Conservation (phyloP, 1,140 invertebrate species). For the Gonatopus flavifemur region DNA sequence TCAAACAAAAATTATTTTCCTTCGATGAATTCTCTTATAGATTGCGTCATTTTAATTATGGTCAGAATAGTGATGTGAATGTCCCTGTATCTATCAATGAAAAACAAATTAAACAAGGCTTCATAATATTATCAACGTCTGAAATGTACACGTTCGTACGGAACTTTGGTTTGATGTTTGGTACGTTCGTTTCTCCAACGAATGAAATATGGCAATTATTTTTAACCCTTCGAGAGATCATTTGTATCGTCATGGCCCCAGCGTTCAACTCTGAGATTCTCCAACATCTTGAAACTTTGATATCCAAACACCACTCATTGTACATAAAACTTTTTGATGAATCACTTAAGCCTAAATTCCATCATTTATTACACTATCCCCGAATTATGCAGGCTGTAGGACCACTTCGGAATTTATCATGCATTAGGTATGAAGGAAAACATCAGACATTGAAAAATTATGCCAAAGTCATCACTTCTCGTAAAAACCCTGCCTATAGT, state of each 20-base stretch:
- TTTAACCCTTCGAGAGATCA: conserved; percentile 6
- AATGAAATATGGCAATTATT: conserved; percentile 13
- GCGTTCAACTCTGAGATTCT: neutral
- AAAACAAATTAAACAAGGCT: conserved; percentile 1
- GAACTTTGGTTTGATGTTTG: conserved; percentile 13
- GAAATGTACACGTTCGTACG: conserved; percentile 14
- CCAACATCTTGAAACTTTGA: neutral
- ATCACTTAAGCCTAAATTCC: conserved; percentile 11
- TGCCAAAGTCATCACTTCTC: neutral
- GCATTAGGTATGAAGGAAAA: conserved; percentile 9
- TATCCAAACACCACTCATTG: conserved; percentile 4
- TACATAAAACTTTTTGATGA: conserved; percentile 8
- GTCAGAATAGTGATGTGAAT: neutral
- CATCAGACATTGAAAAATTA: neutral
- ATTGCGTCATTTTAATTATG: neutral
- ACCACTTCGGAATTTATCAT: conserved; percentile 6
- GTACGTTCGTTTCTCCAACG: conserved; percentile 3
- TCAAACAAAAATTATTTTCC: conserved; percentile 11
- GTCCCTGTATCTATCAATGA: neutral
- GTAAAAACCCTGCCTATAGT: neutral
- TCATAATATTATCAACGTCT: conserved; percentile 12
- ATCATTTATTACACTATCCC: conserved; percentile 9
- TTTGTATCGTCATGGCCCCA: conserved; percentile 6
- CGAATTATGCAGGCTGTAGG: conserved; percentile 5
- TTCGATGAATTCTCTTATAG: conserved; percentile 11